phyloP scores from a whole-genome alignment of 1,140 invertebrate species.

The Drosophila teissieri region DNA sequence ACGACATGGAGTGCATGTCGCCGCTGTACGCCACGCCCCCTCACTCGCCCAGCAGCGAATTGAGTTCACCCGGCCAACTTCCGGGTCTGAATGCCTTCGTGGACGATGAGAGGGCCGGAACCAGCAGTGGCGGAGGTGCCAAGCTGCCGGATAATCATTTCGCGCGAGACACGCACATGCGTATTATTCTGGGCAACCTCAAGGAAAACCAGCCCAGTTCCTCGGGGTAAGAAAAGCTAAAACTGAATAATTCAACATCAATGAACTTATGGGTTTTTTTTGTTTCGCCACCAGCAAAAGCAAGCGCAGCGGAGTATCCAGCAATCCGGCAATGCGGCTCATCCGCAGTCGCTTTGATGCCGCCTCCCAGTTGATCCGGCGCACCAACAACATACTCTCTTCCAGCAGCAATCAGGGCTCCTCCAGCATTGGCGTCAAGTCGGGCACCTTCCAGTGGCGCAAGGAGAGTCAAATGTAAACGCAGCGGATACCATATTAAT shows the following conservation, averaged over 20 bases:
- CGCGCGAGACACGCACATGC: constrained; percentile 94
- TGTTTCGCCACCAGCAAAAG: constrained; percentile 85
- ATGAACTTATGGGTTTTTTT: constrained; percentile 4
- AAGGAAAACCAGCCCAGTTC: constrained; percentile 84
- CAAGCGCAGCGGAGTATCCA: constrained; percentile 95
- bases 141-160: constrained; percentile 89
- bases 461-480: constrained; percentile 87
- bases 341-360: constrained; percentile 90
- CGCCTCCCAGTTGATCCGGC: constrained; percentile 86
- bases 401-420: constrained; percentile 84
- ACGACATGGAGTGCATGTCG: constrained; percentile 85
- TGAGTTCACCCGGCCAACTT: constrained; percentile 86
- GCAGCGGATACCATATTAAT: not conserved
- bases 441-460: constrained; percentile 90
- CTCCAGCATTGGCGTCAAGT: constrained; percentile 85
- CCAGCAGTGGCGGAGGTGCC: constrained; percentile 46
- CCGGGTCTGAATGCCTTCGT: constrained; percentile 85
- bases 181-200: constrained; percentile 91
- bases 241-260: too few species aligned
- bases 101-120: constrained; percentile 84
- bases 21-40: constrained; percentile 94
- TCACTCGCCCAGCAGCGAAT: constrained; percentile 91
- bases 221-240: constrained; percentile 48
- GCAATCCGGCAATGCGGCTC: constrained; percentile 94
- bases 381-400: constrained; percentile 83